These are phyloP conservation scores for Diuraphis noxia DNA, from an alignment of 1,140 invertebrate genomes.

Conservation along the genomic window DNA sequence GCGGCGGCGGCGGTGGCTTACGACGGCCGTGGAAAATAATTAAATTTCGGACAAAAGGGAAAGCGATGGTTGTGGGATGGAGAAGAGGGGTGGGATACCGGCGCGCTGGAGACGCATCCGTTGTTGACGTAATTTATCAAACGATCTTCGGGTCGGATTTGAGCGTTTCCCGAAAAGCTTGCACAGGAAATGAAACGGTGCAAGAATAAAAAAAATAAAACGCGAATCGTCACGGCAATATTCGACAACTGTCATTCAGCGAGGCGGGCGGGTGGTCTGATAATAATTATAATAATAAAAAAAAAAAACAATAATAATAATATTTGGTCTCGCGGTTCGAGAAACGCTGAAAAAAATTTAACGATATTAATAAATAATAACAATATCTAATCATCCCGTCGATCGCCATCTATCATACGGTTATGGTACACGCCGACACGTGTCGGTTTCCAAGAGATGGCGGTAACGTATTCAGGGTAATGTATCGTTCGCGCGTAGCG, in stretches of 20 bases:
- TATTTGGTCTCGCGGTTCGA: not conserved
- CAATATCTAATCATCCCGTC: not conserved
- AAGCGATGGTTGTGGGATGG: not conserved
- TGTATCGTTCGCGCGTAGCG: not conserved
- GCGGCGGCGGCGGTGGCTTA: not conserved
- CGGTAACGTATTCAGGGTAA: slow-evolving; percentile 14
- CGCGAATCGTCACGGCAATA: not conserved
- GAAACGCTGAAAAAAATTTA: not conserved
- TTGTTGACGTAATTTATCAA: slow-evolving; percentile 39
- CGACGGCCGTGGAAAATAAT: slow-evolving; percentile 19
- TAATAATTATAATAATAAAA: too few species aligned
- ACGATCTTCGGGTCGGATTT: slow-evolving; percentile 19
- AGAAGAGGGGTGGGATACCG: not conserved
- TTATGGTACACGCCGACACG: not conserved
- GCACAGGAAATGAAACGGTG: not conserved
- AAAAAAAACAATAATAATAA: not conserved
- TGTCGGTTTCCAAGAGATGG: slow-evolving; percentile 40
- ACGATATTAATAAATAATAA: not conserved
- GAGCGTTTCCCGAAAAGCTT: not conserved
- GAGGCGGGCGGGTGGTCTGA: too few species aligned
- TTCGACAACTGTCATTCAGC: not conserved
- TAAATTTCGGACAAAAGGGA: slow-evolving; percentile 15
- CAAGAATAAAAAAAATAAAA: not conserved
- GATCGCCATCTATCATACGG: slow-evolving; percentile 32
- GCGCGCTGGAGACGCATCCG: not conserved